Conservation (phyloP, 2,113 vertebrate genomes). For the Coregonus clupeaformis region DNA sequence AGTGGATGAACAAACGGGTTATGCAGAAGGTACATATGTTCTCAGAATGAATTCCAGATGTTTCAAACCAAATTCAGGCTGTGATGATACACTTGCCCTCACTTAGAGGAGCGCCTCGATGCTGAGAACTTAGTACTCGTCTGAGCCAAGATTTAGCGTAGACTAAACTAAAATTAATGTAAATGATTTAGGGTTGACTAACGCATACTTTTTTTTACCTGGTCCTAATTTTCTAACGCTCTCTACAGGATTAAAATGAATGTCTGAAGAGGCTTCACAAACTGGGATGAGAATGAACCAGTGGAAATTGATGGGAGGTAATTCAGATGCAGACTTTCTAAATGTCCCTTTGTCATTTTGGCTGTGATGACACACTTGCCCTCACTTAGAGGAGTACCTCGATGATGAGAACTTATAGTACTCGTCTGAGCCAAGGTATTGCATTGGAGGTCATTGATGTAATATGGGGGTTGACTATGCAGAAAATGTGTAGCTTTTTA, state of each 20-base stretch:
- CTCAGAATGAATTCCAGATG: background rate
- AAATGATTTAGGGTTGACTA: background rate
- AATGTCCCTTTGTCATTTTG: conserved; percentile 19
- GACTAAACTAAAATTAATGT: background rate
- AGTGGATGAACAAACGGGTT: no score
- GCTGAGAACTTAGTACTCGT: conserved; percentile 65
- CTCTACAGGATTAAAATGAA: background rate
- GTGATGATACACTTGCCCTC: conserved; percentile 85
- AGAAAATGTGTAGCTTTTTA: background rate
- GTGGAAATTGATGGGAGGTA: background rate
- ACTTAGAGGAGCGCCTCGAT: conserved; percentile 70
- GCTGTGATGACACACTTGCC: conserved; percentile 82
- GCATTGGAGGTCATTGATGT: conserved; percentile 59
- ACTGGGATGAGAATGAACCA: background rate
- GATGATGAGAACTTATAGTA: conserved; percentile 64
- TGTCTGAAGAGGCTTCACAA: no score
- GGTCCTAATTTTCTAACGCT: background rate
- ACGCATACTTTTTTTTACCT: background rate
- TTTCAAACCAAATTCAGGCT: conserved; percentile 55
- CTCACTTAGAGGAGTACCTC: conserved; percentile 77
- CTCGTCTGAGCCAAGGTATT: conserved; percentile 64
- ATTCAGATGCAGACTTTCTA: background rate
- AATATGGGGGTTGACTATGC: background rate
- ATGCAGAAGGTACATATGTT: background rate
- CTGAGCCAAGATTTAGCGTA: conserved; percentile 61